These are phyloP conservation scores for Plecotus auritus DNA, from an alignment of 2,113 vertebrate species.

Conservation along the genomic window DNA sequence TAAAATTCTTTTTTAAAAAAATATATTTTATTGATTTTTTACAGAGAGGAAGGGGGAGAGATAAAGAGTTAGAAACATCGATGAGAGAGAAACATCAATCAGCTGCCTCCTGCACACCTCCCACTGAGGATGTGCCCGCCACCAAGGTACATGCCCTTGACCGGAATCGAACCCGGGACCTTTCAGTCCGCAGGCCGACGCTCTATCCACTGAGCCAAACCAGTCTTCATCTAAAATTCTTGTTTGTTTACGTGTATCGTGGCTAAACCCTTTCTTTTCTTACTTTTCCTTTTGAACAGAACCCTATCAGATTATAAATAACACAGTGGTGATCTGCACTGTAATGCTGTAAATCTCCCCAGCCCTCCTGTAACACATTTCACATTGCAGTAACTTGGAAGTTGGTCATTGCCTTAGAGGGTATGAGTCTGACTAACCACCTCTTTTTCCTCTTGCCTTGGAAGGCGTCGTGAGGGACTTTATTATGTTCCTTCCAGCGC, in stretches of 20 bases:
- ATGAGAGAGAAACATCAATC: no score
- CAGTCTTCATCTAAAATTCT: neutral
- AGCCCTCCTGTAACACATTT: neutral
- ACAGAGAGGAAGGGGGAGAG: no score
- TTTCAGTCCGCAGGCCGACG: no score
- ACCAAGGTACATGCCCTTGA: no score
- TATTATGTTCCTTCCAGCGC: neutral
- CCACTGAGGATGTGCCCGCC: no score
- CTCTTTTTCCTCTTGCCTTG: neutral
- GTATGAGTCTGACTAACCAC: neutral
- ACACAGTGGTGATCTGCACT: neutral
- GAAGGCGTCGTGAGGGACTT: neutral
- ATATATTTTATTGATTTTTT: no score
- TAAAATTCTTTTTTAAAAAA: neutral
- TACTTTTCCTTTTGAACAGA: neutral
- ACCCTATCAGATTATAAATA: neutral
- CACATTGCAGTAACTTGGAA: neutral
- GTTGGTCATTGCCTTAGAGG: neutral
- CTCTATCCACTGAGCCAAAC: no score
- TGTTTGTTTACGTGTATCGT: neutral
- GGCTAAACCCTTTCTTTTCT: neutral
- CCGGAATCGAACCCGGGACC: no score
- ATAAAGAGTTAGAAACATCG: no score
- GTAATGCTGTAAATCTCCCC: no score
- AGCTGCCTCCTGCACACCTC: no score